These are phyloP conservation scores for Adoxophyes honmai DNA, from an alignment of 1,140 invertebrate species.

Conservation along the genomic window DNA sequence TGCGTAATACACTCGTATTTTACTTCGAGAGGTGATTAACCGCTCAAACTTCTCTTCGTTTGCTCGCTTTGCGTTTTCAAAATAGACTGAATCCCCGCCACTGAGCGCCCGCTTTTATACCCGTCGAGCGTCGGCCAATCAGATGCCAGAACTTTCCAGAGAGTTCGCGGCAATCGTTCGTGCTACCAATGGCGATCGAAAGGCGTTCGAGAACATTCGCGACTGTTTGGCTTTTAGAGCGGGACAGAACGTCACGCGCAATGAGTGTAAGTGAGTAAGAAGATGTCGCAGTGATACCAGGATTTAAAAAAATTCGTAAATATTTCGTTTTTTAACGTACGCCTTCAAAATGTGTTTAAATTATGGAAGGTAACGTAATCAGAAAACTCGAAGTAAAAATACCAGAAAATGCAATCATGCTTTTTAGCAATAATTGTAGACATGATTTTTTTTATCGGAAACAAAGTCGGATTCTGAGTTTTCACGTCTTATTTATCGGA, in stretches of 20 bases:
- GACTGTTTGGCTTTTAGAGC: not conserved
- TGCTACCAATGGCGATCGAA: not conserved
- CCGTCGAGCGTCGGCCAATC: not conserved
- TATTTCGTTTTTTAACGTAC: too few relatives aligned
- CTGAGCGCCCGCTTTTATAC: not conserved
- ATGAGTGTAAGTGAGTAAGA: too few relatives aligned
- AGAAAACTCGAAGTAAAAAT: too few relatives aligned
- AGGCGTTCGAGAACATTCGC: not conserved
- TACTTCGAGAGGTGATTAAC: not conserved
- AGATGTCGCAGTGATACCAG: too few relatives aligned
- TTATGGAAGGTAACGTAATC: too few relatives aligned
- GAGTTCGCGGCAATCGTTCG: not conserved
- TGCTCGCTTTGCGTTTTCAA: constrained; percentile 3
- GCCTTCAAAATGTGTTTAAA: too few relatives aligned
- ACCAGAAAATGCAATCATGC: too few relatives aligned
- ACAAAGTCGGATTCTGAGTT: too few relatives aligned
- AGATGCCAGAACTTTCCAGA: constrained; percentile 7
- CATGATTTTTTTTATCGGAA: too few relatives aligned
- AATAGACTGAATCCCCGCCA: constrained; percentile 9
- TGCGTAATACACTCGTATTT: not conserved
- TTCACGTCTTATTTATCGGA: too few relatives aligned
- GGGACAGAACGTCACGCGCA: not conserved
- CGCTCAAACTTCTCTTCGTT: not conserved
- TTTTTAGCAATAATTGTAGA: too few relatives aligned
- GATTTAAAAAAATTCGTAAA: too few relatives aligned